These are phyloP conservation scores for Tinea trinotella DNA, from an alignment of 2,888 invertebrate genomes.

Conservation along the genomic window DNA sequence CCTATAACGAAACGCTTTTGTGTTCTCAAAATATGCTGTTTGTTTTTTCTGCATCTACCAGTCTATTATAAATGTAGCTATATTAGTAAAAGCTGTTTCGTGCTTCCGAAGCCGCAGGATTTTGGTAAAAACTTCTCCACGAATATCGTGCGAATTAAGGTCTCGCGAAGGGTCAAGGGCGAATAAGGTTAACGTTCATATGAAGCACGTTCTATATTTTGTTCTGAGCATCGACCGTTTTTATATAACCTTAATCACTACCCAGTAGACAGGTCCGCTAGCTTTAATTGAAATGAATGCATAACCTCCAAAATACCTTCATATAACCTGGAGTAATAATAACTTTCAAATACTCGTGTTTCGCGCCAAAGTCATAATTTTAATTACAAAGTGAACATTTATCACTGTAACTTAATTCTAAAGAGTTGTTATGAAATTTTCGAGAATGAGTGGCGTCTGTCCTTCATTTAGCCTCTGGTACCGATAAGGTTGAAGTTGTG, in stretches of 20 bases:
- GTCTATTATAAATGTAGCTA: background rate
- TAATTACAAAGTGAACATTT: background rate
- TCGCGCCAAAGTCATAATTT: background rate
- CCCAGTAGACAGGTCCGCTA: background rate
- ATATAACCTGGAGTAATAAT: background rate
- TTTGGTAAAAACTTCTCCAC: conserved; percentile 5
- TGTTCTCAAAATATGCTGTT: conserved; percentile 10
- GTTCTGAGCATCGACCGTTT: background rate
- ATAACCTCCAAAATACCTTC: background rate
- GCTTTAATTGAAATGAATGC: background rate
- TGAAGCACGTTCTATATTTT: background rate
- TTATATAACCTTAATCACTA: conserved; percentile 2
- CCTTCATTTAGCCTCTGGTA: conserved; percentile 5
- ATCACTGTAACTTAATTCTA: background rate
- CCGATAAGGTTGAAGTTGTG: conserved; percentile 12
- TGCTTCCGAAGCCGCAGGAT: background rate
- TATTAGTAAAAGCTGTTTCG: conserved; percentile 14
- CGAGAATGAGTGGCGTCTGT: conserved; percentile 11
- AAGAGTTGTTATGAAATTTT: background rate
- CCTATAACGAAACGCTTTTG: conserved; percentile 8
- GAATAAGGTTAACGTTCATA: background rate
- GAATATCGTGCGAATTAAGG: conserved; percentile 5
- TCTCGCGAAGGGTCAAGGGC: conserved; percentile 5
- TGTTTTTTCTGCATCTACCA: conserved; percentile 12
- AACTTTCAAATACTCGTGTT: background rate